A percentile compares a stretch with the other conserved stretches of the same genome.
Evolutionary conservation across 2,888 invertebrate genomes (phyloP).

Genomic region (Drosophila parthenogenetica): DNA sequence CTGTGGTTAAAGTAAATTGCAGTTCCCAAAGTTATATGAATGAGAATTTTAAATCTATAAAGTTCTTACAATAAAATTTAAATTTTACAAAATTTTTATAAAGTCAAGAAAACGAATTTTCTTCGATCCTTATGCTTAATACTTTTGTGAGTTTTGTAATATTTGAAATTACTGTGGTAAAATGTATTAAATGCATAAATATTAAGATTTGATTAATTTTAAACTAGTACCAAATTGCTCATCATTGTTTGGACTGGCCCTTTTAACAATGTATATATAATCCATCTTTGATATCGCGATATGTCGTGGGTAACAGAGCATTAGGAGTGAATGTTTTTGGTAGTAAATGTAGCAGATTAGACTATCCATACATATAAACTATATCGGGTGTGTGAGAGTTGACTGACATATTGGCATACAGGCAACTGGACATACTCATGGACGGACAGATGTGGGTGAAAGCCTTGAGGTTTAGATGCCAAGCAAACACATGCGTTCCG

Average conservation of each 20-base stretch:
- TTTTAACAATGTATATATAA: slow-evolving; percentile 17
- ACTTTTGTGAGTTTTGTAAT: no score
- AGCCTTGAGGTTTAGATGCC: slow-evolving; percentile 38
- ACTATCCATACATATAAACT: slow-evolving; percentile 27
- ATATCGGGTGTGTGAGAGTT: slow-evolving; percentile 20
- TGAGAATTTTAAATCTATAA: no score
- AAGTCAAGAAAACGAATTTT: no score
- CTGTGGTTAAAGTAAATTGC: no score
- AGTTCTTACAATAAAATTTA: no score
- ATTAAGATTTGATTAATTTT: no score
- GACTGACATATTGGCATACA: slow-evolving; percentile 62
- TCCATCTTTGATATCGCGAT: slow-evolving; percentile 6
- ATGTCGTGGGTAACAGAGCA: slow-evolving; percentile 40
- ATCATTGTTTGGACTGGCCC: not conserved
- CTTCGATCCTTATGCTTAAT: no score
- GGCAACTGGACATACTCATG: not conserved
- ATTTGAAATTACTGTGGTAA: no score
- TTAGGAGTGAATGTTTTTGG: slow-evolving; percentile 63
- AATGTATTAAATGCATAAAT: no score
- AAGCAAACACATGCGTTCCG: slow-evolving; percentile 46
- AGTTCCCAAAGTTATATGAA: no score
- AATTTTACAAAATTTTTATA: no score
- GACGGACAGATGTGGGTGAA: slow-evolving; percentile 18
- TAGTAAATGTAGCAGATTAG: slow-evolving; percentile 49
- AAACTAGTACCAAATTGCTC: no score